phyloP scores from a whole-genome alignment of 2,797 vertebrate species.

The Diglossa cyanea region DNA sequence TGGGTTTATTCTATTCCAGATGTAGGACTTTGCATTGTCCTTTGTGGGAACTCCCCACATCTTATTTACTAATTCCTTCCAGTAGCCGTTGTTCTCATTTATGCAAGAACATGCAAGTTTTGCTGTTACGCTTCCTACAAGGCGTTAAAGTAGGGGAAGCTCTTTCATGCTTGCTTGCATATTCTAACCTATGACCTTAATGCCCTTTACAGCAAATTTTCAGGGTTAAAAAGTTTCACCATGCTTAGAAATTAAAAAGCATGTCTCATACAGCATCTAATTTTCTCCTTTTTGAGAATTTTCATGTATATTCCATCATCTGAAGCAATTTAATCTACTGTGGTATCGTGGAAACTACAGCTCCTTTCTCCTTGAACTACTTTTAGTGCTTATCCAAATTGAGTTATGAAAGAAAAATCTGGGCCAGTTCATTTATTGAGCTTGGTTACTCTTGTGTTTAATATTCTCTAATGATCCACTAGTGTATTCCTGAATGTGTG shows the following conservation, averaged over 20 bases:
- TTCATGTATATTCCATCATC: constrained; percentile 23
- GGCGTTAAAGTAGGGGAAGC: background rate
- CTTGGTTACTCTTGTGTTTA: constrained; percentile 58
- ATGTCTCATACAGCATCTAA: background rate
- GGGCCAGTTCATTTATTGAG: constrained; percentile 44
- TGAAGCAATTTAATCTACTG: constrained; percentile 32
- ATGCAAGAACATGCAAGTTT: background rate
- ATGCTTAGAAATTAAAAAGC: background rate
- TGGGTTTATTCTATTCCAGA: background rate
- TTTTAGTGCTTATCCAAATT: constrained; percentile 25
- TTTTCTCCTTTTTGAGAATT: background rate
- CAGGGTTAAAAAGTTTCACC: background rate
- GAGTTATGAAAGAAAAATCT: constrained; percentile 35
- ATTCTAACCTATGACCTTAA: background rate
- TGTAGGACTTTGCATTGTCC: background rate
- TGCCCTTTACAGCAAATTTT: background rate
- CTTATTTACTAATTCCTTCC: background rate
- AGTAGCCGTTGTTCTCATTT: background rate
- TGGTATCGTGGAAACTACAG: background rate
- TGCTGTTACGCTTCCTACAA: background rate
- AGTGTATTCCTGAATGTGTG: constrained; percentile 33
- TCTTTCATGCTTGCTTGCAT: background rate
- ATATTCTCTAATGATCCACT: constrained; percentile 60
- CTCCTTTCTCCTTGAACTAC: constrained; percentile 49
- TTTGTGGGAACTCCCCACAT: background rate